Conservation (phyloP, 1,140 invertebrate species). For the Sinonovacula constricta region DNA sequence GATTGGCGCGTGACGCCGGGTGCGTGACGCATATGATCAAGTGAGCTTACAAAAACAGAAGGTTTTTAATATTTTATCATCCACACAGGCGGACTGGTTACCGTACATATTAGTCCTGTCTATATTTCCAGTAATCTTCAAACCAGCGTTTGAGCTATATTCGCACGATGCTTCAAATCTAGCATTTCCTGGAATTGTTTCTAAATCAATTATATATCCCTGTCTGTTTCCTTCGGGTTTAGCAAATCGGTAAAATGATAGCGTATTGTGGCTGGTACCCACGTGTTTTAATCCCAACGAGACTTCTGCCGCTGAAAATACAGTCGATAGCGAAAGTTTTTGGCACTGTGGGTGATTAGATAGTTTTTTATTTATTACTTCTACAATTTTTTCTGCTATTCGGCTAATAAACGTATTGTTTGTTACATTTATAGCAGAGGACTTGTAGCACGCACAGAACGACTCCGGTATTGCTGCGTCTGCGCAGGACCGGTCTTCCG, state of each 20-base stretch:
- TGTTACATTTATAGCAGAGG: conserved; percentile 20
- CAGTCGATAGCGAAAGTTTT: background rate
- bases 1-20: too few species aligned
- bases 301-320: background rate
- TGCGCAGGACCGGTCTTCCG: conserved; percentile 73
- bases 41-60: conserved; percentile 6
- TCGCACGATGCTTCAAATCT: conserved; percentile 11
- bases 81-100: conserved; percentile 8
- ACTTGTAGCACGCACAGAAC: conserved; percentile 77
- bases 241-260: background rate
- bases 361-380: background rate
- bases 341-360: background rate
- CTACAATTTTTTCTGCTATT: background rate
- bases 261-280: too few species aligned
- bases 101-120: conserved; percentile 9
- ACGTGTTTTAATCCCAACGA: conserved; percentile 9
- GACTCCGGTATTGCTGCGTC: conserved; percentile 76
- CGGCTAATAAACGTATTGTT: background rate
- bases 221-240: background rate
- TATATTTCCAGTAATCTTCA: conserved; percentile 3
- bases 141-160: too few species aligned
- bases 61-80: background rate
- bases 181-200: background rate
- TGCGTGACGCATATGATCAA: too few species aligned
- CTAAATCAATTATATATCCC: background rate